Evolutionary conservation across 2,888 invertebrate species (phyloP).

Genomic region (Ceriagrion tenellum): DNA sequence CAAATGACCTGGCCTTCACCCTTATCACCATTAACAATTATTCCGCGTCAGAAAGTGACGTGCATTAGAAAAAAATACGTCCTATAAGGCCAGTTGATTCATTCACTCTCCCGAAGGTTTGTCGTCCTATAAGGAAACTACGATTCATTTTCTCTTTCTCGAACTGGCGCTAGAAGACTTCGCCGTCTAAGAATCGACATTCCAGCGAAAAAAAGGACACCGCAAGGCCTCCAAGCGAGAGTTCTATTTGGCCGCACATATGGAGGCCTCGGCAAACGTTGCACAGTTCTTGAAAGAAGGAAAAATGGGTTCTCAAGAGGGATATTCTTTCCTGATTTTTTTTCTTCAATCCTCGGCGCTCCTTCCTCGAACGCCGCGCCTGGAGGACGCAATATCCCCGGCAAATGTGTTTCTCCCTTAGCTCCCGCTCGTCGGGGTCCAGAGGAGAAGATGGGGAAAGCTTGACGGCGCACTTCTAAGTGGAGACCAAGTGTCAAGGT

Average conservation of each 20-base stretch:
- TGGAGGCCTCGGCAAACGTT: neutral
- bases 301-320: neutral
- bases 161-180: neutral
- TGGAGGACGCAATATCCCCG: neutral
- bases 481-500: no score
- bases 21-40: neutral
- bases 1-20: neutral
- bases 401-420: no score
- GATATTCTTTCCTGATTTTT: neutral
- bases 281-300: neutral
- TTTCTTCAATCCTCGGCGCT: neutral
- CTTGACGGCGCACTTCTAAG: no score
- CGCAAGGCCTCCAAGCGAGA: neutral
- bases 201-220: neutral
- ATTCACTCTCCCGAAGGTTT: neutral
- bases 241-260: neutral
- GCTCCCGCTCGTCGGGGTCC: no score
- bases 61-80: neutral
- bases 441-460: no score
- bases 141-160: neutral
- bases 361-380: neutral
- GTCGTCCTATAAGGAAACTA: neutral
- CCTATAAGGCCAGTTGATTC: neutral
- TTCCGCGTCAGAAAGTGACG: neutral
- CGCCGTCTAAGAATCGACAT: neutral